phyloP scores from a whole-genome alignment of 2,797 vertebrate genomes.

The Serranus cabrilla region DNA sequence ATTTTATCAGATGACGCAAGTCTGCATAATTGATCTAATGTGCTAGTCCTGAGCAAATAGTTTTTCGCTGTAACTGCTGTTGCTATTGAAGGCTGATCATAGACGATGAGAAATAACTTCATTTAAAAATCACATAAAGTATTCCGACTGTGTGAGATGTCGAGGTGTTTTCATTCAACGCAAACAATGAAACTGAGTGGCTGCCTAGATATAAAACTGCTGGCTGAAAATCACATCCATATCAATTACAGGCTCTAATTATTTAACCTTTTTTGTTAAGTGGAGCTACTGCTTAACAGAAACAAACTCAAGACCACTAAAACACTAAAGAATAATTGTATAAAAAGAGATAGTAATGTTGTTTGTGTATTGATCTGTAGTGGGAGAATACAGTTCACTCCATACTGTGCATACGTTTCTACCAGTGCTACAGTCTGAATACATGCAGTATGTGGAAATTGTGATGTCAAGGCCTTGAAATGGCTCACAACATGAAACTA shows the following conservation, averaged over 20 bases:
- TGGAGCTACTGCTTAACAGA: conserved; percentile 1
- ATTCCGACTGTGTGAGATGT: not conserved
- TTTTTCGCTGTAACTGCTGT: no score
- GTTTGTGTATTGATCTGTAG: conserved; percentile 28
- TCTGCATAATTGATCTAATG: not conserved
- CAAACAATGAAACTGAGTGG: not conserved
- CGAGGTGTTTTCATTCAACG: not conserved
- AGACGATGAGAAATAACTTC: not conserved
- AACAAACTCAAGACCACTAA: not conserved
- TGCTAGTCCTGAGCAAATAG: not conserved
- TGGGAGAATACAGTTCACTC: not conserved
- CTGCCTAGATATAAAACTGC: not conserved
- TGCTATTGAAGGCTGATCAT: not conserved
- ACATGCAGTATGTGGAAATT: not conserved
- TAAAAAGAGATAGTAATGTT: conserved; percentile 15
- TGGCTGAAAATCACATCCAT: not conserved
- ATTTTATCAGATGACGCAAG: not conserved
- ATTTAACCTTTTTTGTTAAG: not conserved
- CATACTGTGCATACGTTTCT: conserved; percentile 1
- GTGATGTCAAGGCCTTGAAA: conserved; percentile 2
- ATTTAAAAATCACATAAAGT: not conserved
- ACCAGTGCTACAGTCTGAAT: not conserved
- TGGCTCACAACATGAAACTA: conserved; percentile 12
- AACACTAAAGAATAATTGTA: conserved; percentile 20
- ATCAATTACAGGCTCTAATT: not conserved